Conservation (phyloP, 2,888 invertebrate species). For the Hydroisotoma schaefferi region DNA sequence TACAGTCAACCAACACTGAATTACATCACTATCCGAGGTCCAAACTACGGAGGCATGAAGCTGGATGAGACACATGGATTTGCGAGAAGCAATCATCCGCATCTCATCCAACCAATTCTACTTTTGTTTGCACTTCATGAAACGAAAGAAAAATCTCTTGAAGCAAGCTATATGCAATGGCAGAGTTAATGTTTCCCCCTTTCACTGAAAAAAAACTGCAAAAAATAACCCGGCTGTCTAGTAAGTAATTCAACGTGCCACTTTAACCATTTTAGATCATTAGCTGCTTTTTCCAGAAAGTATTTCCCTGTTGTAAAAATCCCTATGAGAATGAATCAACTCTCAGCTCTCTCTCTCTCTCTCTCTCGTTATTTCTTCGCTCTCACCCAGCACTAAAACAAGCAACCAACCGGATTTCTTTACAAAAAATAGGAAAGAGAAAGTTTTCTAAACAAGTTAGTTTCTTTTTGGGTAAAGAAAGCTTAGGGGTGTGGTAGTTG, state of each 20-base stretch:
- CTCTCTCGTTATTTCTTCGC: neutral
- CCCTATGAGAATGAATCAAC: neutral
- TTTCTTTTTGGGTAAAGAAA: neutral
- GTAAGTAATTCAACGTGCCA: neutral
- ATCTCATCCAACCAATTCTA: neutral
- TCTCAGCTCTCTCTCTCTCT: neutral
- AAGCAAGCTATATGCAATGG: too few relatives aligned
- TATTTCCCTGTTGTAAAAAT: constrained; percentile 5
- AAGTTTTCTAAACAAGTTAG: neutral
- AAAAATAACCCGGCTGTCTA: neutral
- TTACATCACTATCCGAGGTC: too few relatives aligned
- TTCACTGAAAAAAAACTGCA: neutral
- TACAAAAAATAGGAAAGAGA: neutral
- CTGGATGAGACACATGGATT: constrained; percentile 1
- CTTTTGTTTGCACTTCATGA: too few relatives aligned
- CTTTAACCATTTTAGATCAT: neutral
- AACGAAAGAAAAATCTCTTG: too few relatives aligned
- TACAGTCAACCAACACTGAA: too few relatives aligned
- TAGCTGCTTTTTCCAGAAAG: neutral
- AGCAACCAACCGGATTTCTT: too few relatives aligned
- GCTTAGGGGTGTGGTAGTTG: neutral
- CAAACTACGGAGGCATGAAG: too few relatives aligned
- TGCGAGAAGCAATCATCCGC: neutral
- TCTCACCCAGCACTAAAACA: too few relatives aligned
- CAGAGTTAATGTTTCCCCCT: too few relatives aligned